Evolutionary conservation across 2,797 vertebrate genomes (phyloP).

Genomic region (Ctenopoma kingsleyae): DNA sequence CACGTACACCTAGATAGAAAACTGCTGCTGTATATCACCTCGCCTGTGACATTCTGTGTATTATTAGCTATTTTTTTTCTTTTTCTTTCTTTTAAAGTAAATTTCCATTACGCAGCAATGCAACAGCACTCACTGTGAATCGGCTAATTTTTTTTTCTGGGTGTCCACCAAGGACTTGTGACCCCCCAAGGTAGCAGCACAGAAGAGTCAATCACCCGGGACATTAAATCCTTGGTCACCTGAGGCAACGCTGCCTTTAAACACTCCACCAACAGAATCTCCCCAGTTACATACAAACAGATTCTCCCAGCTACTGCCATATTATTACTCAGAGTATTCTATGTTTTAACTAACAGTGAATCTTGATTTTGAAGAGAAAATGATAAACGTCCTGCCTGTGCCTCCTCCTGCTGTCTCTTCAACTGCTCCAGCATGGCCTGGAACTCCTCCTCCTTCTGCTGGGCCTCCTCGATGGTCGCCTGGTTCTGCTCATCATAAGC

Average conservation of each 20-base stretch:
- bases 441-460: conserved; percentile 97
- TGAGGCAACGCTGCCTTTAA: conserved; percentile 15
- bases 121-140: not conserved
- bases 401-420: conserved; percentile 97
- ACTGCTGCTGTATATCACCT: too few relatives aligned
- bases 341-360: too few relatives aligned
- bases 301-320: conserved; percentile 2
- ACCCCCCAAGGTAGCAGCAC: conserved; percentile 7
- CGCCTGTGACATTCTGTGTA: too few relatives aligned
- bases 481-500: conserved; percentile 98
- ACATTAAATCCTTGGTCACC: conserved; percentile 27
- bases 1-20: too few relatives aligned
- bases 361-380: not conserved
- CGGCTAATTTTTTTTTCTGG: not conserved
- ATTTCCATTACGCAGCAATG: not conserved
- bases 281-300: not conserved
- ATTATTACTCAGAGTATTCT: not conserved
- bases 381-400: conserved; percentile 86
- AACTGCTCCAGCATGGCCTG: conserved; percentile 97
- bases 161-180: not conserved
- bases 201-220: conserved; percentile 31
- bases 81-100: not conserved
- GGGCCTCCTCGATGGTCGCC: conserved; percentile 95
- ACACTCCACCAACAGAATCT: conserved; percentile 7
- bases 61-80: too few relatives aligned